Base-by-base conservation (phyloP, 2,888 invertebrate species). In the Andrena dorsata region DNA sequence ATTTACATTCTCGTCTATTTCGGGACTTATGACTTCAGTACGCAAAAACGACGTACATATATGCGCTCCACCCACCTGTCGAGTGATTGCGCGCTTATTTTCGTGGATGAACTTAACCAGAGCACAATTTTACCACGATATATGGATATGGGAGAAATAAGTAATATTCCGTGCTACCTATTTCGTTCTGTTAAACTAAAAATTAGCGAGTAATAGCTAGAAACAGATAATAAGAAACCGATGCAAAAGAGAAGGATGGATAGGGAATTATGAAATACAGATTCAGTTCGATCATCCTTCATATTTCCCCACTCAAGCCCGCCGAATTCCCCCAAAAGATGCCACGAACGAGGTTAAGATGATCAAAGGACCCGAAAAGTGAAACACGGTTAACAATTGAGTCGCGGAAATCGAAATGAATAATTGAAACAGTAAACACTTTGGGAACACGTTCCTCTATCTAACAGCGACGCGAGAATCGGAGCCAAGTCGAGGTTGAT, bases 41-140 rank as follows among this genome's bases (percentile, higher is more conserved):
- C 35, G 47, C 16, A 16, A n/a, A n/a, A 30, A 70, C 74, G 68
- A 76, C 66, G 5, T 41, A 0, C 13, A 41, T 41, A 72, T 78
- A 75, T n/a, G 51, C 4, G n/a, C 41, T 61, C 80, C 80, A 73
- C 71, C 76, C 78, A 85, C 82, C 83, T 81, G 81, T 69, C 74
- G 60, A 23, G n/a, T 28, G 30, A 49, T 61, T 53, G 32, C 8
- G 56, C 35, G 61, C 53, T 72, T 86, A 86, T 86, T 86, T 86
- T 77, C 53, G 72, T 35, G 26, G 63, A 72, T 66, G 68, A 65
- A 51, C 30, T 73, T 70, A 53, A 32, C 64, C 16, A 53, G 51
- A 60, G 13, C 32, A 64, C 32, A 56, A 23, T 61, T 73, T 72
- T 65, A 10, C 47, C 41, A 47, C 64, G 35, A 74, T 47, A 28